Evolutionary conservation across 2,888 invertebrate species (phyloP), one percentile per base, ranked within the genome.

Genomic region (Eupithecia dodoneata): DNA sequence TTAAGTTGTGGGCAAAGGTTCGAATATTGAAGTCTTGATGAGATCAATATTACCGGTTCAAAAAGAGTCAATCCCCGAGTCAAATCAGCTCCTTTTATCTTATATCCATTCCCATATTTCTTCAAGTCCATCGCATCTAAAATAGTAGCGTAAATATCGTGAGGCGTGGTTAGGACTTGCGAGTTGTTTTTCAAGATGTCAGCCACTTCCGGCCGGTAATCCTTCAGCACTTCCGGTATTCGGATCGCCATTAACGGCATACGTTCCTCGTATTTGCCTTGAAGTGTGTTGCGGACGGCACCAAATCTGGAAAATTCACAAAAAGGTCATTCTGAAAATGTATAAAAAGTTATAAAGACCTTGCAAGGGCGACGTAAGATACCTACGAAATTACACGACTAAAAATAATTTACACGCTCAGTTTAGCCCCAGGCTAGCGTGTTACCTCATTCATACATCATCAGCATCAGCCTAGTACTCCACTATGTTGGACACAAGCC

Each of bases 121-220:
- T 85, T 86, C 84, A 96, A 88, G 77, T 96, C 93, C 7, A 98
- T 86, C 0, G 98, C 95, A 84, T 97, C 97, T 80, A 96, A 90
- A 3, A 99, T 6, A 0, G 85, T 85, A 12, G 85, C 96, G 89
- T 99, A 96, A 52, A 99, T 96, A 90, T 99, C 99, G 87, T 98
- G 99, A 0, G 99, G 98, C 0, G 98, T 98, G 0, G 97, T 96
- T 13, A 82, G 49, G 5, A 81, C 87, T 85, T 82, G 96, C 96
- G 92, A 96, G 95, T 77, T 96, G 93, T 47, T 74, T 42, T 65
- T 4, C 69, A 78, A 78, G 15, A 78, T 74, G 76, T 82, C 97
- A 96, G 72, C 97, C 42, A 96, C 96, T 47, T 92, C 88, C 0
- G 96, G 96, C 84, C 97, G 96, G 12, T 93, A 92, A 67, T 92